phyloP scores from a whole-genome alignment of 1,140 invertebrate species.

The Holcopasites calliopsidis region DNA sequence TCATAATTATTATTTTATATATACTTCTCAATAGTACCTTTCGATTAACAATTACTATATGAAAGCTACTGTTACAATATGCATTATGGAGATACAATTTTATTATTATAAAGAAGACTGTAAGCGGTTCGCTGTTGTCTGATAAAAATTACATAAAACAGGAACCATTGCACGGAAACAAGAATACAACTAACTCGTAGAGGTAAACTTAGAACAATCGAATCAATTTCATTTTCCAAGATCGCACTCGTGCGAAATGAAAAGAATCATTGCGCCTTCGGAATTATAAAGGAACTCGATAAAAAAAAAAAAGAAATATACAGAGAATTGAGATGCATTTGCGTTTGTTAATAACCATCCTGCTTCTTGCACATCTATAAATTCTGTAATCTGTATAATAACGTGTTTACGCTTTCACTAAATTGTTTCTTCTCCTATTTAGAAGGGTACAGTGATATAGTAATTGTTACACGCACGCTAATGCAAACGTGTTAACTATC shows the following conservation, averaged over 20 bases:
- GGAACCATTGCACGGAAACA: neutral
- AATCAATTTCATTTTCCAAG: neutral
- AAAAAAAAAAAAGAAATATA: neutral
- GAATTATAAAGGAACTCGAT: neutral
- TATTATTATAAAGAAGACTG: slow-evolving; percentile 14
- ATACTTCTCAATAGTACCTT: slow-evolving; percentile 13
- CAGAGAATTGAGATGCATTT: neutral
- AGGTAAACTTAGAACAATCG: neutral
- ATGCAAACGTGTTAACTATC: slow-evolving; percentile 55
- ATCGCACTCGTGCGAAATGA: neutral
- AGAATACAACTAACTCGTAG: neutral
- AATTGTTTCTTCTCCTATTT: slow-evolving; percentile 33
- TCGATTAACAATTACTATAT: slow-evolving; percentile 31
- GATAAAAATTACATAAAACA: neutral
- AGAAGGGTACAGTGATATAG: slow-evolving; percentile 51
- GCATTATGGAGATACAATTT: slow-evolving; percentile 1
- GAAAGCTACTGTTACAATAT: slow-evolving; percentile 25
- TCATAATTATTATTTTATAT: slow-evolving; percentile 24
- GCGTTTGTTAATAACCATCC: neutral
- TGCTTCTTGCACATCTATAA: slow-evolving; percentile 32
- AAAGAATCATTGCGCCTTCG: neutral
- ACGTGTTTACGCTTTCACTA: slow-evolving; percentile 36
- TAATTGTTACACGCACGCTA: slow-evolving; percentile 37
- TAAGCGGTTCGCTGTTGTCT: neutral
- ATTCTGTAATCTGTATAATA: slow-evolving; percentile 28